These are phyloP conservation scores for Anthopleura sola DNA, from an alignment of 64 coral and sea anemone genomes.

Conservation along the genomic window DNA sequence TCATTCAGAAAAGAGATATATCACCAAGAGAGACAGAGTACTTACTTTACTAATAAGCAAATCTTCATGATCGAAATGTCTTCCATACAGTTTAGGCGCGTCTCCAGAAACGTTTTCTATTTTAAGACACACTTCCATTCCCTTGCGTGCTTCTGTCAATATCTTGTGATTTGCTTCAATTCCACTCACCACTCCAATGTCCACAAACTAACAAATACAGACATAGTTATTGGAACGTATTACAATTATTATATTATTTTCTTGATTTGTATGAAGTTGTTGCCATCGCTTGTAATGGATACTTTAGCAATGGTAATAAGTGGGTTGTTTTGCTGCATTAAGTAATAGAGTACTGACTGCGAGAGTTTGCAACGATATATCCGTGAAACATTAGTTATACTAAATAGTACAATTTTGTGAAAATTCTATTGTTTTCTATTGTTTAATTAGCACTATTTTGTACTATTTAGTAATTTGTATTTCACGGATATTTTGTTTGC, in stretches of 20 bases:
- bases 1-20: too few species aligned
- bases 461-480: too few species aligned
- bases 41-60: constrained; percentile 90
- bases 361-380: too few species aligned
- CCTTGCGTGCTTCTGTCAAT: constrained; percentile 73
- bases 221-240: not conserved
- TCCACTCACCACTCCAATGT: constrained; percentile 81
- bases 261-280: too few species aligned
- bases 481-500: too few species aligned
- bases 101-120: constrained; percentile 86
- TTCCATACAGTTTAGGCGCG: constrained; percentile 87
- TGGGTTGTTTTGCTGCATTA: not conserved
- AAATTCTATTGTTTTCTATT: too few species aligned
- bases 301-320: not conserved
- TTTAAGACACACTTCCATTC: constrained; percentile 96
- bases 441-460: too few species aligned
- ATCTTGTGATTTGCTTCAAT: constrained; percentile 97
- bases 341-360: too few species aligned
- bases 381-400: too few species aligned
- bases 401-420: too few species aligned
- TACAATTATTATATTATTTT: too few species aligned
- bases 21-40: not conserved
- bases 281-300: too few species aligned
- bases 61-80: constrained; percentile 98
- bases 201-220: constrained; percentile 61